Evolutionary conservation across 2,888 invertebrate species (phyloP).

Genomic region (Nowickia ferox): DNA sequence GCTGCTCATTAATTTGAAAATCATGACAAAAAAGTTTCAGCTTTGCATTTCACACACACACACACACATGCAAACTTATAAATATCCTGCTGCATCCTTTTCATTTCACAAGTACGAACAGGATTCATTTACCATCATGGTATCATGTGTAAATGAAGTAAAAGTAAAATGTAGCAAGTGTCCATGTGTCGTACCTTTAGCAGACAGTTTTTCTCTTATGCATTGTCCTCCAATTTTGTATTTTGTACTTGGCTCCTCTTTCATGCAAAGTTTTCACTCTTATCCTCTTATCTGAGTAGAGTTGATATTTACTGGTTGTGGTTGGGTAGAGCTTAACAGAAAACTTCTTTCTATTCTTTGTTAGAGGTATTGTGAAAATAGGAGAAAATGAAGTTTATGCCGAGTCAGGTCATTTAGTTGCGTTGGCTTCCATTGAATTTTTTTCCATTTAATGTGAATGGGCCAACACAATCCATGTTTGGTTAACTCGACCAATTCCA

Average conservation of each 20-base stretch:
- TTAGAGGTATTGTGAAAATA: conserved; percentile 55
- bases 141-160: conserved; percentile 3
- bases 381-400: conserved; percentile 29
- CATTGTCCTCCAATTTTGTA: conserved; percentile 18
- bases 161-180: conserved; percentile 26
- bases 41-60: conserved; percentile 15
- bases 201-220: conserved; percentile 46
- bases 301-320: conserved; percentile 37
- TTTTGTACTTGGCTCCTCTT: conserved; percentile 10
- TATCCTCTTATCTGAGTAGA: conserved; percentile 2
- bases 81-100: conserved; percentile 24
- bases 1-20: conserved; percentile 55
- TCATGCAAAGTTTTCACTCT: neutral
- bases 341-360: conserved; percentile 25
- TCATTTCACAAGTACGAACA: neutral
- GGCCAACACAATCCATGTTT: conserved; percentile 53
- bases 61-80: neutral
- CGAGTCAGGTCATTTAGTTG: conserved; percentile 65
- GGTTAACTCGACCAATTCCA: conserved; percentile 50
- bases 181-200: conserved; percentile 27
- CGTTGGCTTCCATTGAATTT: conserved; percentile 36
- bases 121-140: neutral
- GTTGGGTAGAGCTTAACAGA: conserved; percentile 13
- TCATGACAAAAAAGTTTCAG: conserved; percentile 35
- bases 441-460: conserved; percentile 19